Evolutionary conservation across 2,888 invertebrate species (phyloP).

Genomic region (Andrena minutula): DNA sequence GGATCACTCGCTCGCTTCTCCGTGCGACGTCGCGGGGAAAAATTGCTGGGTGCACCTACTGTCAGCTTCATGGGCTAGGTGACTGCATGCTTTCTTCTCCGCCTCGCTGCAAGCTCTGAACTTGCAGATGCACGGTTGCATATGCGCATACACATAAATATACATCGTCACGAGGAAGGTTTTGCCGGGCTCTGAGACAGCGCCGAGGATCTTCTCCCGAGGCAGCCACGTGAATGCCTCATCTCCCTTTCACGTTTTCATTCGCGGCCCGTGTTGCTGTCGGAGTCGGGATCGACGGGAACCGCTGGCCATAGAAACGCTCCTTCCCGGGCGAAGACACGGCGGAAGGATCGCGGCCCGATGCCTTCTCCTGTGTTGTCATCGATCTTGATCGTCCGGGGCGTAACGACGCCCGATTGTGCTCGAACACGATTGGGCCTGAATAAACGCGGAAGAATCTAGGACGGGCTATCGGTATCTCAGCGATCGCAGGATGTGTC

Average conservation of each 20-base stretch:
- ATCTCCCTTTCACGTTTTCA: slow-evolving; percentile 6
- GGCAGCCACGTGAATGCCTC: slow-evolving; percentile 3
- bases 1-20: background rate
- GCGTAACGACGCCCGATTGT: slow-evolving; percentile 61
- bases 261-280: slow-evolving; percentile 4
- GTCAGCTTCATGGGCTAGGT: background rate
- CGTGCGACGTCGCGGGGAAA: background rate
- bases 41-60: background rate
- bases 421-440: slow-evolving; percentile 24
- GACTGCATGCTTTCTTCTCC: background rate
- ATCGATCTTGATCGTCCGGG: slow-evolving; percentile 52
- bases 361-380: slow-evolving; percentile 29
- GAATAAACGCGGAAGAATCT: slow-evolving; percentile 54
- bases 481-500: slow-evolving; percentile 48
- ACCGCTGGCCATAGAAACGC: slow-evolving; percentile 34
- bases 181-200: background rate
- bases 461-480: slow-evolving; percentile 56
- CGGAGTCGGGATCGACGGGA: slow-evolving; percentile 8
- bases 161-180: slow-evolving; percentile 27
- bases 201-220: background rate
- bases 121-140: slow-evolving; percentile 27
- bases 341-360: slow-evolving; percentile 13
- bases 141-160: slow-evolving; percentile 44
- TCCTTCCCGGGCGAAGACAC: background rate
- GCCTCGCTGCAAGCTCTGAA: background rate